These are phyloP conservation scores for Lichenostomus cassidix DNA, from an alignment of 2,113 vertebrate species.

Conservation along the genomic window DNA sequence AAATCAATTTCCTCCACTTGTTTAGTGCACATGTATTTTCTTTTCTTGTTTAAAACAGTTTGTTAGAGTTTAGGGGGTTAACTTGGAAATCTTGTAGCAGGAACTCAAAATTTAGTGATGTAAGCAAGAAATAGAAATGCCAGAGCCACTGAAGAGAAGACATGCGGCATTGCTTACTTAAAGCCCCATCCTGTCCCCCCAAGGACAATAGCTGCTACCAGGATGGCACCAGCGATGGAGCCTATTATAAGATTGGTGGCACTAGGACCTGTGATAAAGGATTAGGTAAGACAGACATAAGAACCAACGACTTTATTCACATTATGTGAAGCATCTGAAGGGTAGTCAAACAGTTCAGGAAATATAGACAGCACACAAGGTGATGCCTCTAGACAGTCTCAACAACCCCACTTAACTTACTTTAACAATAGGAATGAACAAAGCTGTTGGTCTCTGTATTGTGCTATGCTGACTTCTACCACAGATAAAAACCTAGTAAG, in stretches of 20 bases:
- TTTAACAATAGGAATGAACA: background rate
- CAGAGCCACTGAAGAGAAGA: constrained; percentile 88
- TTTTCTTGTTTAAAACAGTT: background rate
- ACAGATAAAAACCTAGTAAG: background rate
- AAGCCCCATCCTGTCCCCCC: constrained; percentile 99
- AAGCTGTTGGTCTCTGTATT: constrained; percentile 20
- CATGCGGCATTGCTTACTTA: constrained; percentile 99
- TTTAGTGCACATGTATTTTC: background rate
- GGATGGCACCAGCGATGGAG: constrained; percentile 99
- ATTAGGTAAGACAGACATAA: constrained; percentile 90
- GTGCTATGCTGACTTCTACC: background rate
- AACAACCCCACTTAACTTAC: background rate
- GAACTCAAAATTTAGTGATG: constrained; percentile 91
- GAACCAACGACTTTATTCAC: constrained; percentile 78
- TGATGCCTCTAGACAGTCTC: constrained; percentile 18
- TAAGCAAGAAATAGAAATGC: constrained; percentile 90
- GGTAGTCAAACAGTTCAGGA: constrained; percentile 48
- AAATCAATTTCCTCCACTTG: background rate
- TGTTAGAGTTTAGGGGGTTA: background rate
- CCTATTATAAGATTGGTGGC: constrained; percentile 99
- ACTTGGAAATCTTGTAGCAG: constrained; percentile 84
- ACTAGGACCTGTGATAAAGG: constrained; percentile 98
- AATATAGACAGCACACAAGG: constrained; percentile 16
- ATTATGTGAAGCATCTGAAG: constrained; percentile 69
- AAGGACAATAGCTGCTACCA: constrained; percentile 99